These are phyloP conservation scores for Diarsia rubi DNA, from an alignment of 2,888 invertebrate species.

Conservation along the genomic window DNA sequence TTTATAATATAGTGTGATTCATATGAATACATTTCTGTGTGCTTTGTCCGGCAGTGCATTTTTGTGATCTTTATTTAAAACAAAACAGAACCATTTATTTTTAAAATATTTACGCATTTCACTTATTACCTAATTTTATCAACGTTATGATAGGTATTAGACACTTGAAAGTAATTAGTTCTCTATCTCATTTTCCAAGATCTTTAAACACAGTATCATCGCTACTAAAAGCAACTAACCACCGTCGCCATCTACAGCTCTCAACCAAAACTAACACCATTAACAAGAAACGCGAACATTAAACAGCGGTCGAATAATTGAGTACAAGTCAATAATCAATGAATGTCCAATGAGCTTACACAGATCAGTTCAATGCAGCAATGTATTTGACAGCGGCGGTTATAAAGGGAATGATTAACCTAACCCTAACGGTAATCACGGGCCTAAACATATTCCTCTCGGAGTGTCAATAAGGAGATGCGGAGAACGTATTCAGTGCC, in stretches of 20 bases:
- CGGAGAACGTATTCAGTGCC: constrained; percentile 78
- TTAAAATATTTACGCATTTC: not conserved
- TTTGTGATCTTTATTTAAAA: not conserved
- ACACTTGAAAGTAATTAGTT: too few species aligned
- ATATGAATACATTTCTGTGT: constrained; percentile 4
- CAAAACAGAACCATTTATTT: not conserved
- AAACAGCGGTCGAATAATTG: constrained; percentile 30
- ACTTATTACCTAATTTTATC: not conserved
- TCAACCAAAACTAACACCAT: constrained; percentile 24
- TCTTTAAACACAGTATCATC: not conserved
- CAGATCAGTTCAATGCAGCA: constrained; percentile 44
- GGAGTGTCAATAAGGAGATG: constrained; percentile 78
- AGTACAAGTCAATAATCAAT: constrained; percentile 59
- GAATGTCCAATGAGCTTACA: constrained; percentile 62
- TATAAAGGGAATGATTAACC: constrained; percentile 88
- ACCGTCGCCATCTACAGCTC: not conserved
- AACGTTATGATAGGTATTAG: not conserved
- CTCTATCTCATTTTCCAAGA: not conserved
- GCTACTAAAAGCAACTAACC: not conserved
- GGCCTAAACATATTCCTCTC: constrained; percentile 77
- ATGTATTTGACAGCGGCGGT: constrained; percentile 59
- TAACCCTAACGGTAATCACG: constrained; percentile 83
- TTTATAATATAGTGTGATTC: constrained; percentile 14
- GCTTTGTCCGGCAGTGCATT: not conserved
- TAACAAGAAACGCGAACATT: constrained; percentile 25